Percentiles rank a stretch among this genome's conserved stretches.
These are phyloP conservation scores for Erinaceus europaeus DNA, from an alignment of 2,113 vertebrate species.

Conservation along the genomic window DNA sequence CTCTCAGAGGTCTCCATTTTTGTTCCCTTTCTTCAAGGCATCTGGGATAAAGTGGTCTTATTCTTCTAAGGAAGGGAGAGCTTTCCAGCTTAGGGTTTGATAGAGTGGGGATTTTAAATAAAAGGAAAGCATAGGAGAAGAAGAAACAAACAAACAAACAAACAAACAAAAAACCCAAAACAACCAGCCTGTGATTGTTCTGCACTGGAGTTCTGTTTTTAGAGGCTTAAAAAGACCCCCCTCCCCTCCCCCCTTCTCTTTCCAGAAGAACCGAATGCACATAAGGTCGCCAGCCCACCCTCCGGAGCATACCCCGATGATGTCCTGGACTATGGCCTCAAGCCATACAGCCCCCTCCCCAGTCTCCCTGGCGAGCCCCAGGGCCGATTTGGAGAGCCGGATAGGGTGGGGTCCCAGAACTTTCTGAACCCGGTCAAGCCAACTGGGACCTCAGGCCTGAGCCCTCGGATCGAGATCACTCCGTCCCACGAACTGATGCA, in stretches of 20 bases:
- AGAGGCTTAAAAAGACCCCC: slow-evolving; percentile 87
- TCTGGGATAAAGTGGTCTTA: not conserved
- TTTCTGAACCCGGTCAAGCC: slow-evolving; percentile 86
- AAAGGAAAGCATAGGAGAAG: too few relatives aligned
- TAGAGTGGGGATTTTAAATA: slow-evolving; percentile 2
- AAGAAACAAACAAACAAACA: too few relatives aligned
- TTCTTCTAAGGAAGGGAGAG: not conserved
- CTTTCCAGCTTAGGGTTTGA: not conserved
- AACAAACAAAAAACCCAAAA: too few relatives aligned
- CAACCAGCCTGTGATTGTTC: slow-evolving; percentile 78
- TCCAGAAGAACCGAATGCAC: slow-evolving; percentile 93
- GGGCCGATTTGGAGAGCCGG: slow-evolving; percentile 87
- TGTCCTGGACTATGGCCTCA: slow-evolving; percentile 90
- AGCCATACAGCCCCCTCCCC: slow-evolving; percentile 87
- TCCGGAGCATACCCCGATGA: slow-evolving; percentile 88
- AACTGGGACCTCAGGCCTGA: slow-evolving; percentile 87
- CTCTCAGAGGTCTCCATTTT: too few relatives aligned
- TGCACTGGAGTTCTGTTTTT: slow-evolving; percentile 76
- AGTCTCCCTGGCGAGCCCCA: slow-evolving; percentile 85
- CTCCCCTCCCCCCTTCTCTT: slow-evolving; percentile 89
- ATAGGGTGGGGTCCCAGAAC: slow-evolving; percentile 89
- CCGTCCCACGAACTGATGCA: slow-evolving; percentile 95
- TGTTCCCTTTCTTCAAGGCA: not conserved
- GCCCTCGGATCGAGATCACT: slow-evolving; percentile 98
- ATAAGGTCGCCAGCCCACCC: slow-evolving; percentile 90